phyloP scores from a whole-genome alignment of 1,140 invertebrate genomes.

The Pseudomyrmex cubaensis region DNA sequence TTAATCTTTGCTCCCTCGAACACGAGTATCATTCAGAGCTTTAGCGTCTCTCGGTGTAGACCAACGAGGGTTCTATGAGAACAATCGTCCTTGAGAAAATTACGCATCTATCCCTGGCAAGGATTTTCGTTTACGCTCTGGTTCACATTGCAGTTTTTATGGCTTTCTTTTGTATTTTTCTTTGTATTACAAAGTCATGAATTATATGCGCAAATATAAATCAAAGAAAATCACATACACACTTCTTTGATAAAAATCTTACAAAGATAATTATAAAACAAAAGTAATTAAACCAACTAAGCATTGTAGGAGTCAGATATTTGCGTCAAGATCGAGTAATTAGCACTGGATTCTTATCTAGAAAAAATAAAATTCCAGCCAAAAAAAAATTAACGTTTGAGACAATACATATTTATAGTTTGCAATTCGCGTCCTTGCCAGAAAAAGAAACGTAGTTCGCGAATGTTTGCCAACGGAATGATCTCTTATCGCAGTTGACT shows the following conservation, averaged over 20 bases:
- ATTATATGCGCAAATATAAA: not conserved
- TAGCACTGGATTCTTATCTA: not conserved
- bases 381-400: not conserved
- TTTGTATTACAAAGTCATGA: not conserved
- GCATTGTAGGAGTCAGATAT: not conserved
- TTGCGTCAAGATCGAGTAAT: not conserved
- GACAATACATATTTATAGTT: not conserved
- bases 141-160: not conserved
- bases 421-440: conserved; percentile 3
- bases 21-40: conserved; percentile 68
- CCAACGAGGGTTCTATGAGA: conserved; percentile 48
- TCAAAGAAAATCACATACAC: not conserved
- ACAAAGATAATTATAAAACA: not conserved
- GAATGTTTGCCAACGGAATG: conserved; percentile 24
- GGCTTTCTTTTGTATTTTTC: not conserved
- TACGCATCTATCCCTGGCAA: conserved; percentile 40
- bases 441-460: conserved; percentile 24
- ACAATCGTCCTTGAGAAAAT: conserved; percentile 40
- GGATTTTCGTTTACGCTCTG: conserved; percentile 2
- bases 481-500: conserved; percentile 34
- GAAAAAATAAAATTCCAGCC: not conserved
- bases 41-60: conserved; percentile 35
- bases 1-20: conserved; percentile 70
- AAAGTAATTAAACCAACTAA: conserved; percentile 3
- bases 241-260: not conserved